These are phyloP conservation scores for Camponotus floridanus DNA, from an alignment of 1,140 invertebrate genomes.

Conservation along the genomic window DNA sequence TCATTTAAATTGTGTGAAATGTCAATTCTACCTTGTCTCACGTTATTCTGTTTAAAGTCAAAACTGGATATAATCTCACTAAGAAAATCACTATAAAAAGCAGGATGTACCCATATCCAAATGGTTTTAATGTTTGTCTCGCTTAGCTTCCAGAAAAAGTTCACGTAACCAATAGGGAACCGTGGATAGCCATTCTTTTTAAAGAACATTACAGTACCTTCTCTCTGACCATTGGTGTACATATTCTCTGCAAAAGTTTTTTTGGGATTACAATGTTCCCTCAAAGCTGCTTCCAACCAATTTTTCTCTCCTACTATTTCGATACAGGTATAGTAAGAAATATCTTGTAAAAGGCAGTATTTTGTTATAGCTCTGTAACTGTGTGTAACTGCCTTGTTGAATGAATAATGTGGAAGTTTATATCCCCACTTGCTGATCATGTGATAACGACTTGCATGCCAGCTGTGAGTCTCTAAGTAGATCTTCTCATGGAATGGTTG, in stretches of 20 bases:
- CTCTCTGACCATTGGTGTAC: slow-evolving; percentile 89
- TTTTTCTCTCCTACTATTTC: slow-evolving; percentile 89
- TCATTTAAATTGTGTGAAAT: too few species aligned
- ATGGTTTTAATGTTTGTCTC: slow-evolving; percentile 84
- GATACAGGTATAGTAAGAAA: slow-evolving; percentile 93
- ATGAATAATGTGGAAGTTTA: slow-evolving; percentile 92
- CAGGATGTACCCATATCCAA: slow-evolving; percentile 96
- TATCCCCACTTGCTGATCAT: slow-evolving; percentile 96
- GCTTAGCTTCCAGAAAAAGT: slow-evolving; percentile 91
- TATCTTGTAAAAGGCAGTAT: slow-evolving; percentile 95
- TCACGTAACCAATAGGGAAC: slow-evolving; percentile 90
- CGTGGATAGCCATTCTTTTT: slow-evolving; percentile 88
- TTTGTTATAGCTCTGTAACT: slow-evolving; percentile 93
- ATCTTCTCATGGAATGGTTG: slow-evolving; percentile 91
- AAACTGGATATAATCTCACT: too few species aligned
- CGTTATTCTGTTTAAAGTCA: too few species aligned
- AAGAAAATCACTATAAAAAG: too few species aligned
- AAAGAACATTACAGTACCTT: slow-evolving; percentile 91
- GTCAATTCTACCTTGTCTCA: too few species aligned
- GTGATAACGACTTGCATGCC: slow-evolving; percentile 98
- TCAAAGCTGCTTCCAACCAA: slow-evolving; percentile 88
- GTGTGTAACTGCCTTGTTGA: slow-evolving; percentile 90
- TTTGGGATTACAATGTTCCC: slow-evolving; percentile 88
- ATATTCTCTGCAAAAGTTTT: slow-evolving; percentile 90
- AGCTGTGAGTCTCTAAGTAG: slow-evolving; percentile 99